phyloP scores from a whole-genome alignment of 2,113 vertebrate genomes.

The Forbesichthys agassizii region DNA sequence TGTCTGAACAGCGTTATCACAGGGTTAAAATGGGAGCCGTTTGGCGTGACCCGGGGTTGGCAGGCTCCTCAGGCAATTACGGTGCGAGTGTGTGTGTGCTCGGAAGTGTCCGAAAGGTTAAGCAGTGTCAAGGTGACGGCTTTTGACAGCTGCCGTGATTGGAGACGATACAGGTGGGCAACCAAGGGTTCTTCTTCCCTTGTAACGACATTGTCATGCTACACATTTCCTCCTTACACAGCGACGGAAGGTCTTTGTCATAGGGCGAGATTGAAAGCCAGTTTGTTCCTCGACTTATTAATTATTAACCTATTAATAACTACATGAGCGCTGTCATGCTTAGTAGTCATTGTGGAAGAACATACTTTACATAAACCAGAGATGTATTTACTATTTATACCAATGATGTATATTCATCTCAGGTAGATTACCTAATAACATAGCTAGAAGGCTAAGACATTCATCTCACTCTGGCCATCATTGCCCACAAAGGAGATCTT shows the following conservation, averaged over 20 bases:
- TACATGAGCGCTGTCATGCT: no score
- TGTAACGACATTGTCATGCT: conserved; percentile 4
- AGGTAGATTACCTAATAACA: conserved; percentile 68
- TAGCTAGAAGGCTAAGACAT: conserved; percentile 60
- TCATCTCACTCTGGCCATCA: conserved; percentile 68
- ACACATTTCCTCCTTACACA: conserved; percentile 14
- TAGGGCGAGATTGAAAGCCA: neutral
- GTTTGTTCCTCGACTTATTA: conserved; percentile 58
- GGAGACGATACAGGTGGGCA: conserved; percentile 4
- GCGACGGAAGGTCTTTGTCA: no score
- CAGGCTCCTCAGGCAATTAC: conserved; percentile 39
- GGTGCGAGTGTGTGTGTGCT: conserved; percentile 44
- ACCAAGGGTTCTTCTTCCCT: neutral
- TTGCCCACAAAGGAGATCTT: conserved; percentile 70
- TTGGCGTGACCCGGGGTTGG: conserved; percentile 49
- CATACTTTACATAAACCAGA: neutral
- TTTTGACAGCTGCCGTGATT: conserved; percentile 13
- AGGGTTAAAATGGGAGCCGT: conserved; percentile 61
- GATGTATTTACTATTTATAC: neutral
- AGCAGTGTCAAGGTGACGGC: conserved; percentile 2
- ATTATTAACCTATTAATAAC: conserved; percentile 51
- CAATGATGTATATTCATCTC: conserved; percentile 43
- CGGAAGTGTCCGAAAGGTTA: conserved; percentile 42
- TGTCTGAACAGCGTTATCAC: conserved; percentile 55
- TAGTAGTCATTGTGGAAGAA: no score